Evolutionary conservation across 1,140 invertebrate species (phyloP).

Genomic region (Brachionus calyciflorus): DNA sequence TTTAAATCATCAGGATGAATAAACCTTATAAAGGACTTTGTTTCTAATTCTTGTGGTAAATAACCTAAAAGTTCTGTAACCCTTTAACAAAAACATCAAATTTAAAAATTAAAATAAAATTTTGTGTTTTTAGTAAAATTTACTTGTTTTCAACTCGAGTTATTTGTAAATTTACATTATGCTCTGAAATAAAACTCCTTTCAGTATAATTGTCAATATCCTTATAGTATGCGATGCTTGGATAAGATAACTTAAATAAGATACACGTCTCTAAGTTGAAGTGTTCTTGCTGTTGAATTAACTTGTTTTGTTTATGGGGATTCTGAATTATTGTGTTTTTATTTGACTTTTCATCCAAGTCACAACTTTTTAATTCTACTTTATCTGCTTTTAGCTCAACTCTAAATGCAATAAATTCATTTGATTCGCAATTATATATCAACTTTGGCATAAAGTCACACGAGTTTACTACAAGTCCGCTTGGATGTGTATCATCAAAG

Average conservation of each 20-base stretch:
- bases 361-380: slow-evolving; percentile 15
- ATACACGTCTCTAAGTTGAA: slow-evolving; percentile 31
- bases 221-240: slow-evolving; percentile 22
- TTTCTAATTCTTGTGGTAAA: slow-evolving; percentile 32
- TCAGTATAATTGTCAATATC: slow-evolving; percentile 40
- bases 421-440: neutral
- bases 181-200: slow-evolving; percentile 26
- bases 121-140: neutral
- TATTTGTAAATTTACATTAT: slow-evolving; percentile 33
- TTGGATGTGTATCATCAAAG: neutral
- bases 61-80: slow-evolving; percentile 36
- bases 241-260: slow-evolving; percentile 3
- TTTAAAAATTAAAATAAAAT: neutral
- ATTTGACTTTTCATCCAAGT: slow-evolving; percentile 36
- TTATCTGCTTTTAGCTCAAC: slow-evolving; percentile 36
- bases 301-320: neutral
- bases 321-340: neutral
- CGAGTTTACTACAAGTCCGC: neutral
- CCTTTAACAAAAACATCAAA: neutral
- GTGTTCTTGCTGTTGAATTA: neutral
- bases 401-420: slow-evolving; percentile 15
- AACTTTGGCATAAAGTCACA: neutral
- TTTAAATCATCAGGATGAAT: slow-evolving; percentile 33
- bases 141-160: slow-evolving; percentile 32
- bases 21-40: slow-evolving; percentile 22